phyloP scores from a whole-genome alignment of 1,140 invertebrate species.

The Xylocopa sonorina region DNA sequence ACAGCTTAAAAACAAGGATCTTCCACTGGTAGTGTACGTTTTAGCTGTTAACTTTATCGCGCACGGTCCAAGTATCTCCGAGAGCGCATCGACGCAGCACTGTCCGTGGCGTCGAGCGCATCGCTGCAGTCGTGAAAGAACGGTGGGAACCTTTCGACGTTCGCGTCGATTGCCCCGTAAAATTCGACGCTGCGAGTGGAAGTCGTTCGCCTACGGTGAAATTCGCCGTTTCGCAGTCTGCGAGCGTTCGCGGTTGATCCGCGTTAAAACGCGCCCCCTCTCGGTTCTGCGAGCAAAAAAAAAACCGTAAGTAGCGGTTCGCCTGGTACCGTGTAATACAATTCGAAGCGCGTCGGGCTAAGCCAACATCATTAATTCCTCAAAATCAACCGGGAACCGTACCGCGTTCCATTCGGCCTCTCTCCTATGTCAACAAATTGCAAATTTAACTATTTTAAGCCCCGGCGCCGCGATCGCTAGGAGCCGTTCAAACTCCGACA shows the following conservation, averaged over 20 bases:
- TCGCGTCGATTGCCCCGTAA: not conserved
- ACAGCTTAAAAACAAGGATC: too few species aligned
- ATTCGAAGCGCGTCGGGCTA: not conserved
- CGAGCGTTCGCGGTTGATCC: not conserved
- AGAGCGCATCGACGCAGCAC: too few species aligned
- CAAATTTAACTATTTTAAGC: slow-evolving; percentile 47
- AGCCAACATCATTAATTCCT: slow-evolving; percentile 45
- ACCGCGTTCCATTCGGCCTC: slow-evolving; percentile 8
- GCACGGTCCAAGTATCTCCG: too few species aligned
- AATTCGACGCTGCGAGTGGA: not conserved
- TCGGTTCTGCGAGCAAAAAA: not conserved
- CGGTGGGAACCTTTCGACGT: not conserved
- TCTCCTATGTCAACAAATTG: slow-evolving; percentile 43
- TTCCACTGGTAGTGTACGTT: too few species aligned
- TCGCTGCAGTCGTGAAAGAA: too few species aligned
- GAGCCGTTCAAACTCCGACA: slow-evolving; percentile 20
- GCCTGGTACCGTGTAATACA: not conserved
- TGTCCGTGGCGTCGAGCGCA: not conserved
- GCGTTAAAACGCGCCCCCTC: not conserved
- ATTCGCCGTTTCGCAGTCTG: not conserved
- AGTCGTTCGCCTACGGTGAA: not conserved
- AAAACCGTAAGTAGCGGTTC: slow-evolving; percentile 19
- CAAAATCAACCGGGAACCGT: slow-evolving; percentile 33
- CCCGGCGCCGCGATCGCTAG: slow-evolving; percentile 29
- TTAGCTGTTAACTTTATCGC: too few species aligned